Base-by-base conservation (phyloP, 2,797 vertebrate genomes). In the Coranthus polyacanthus region DNA sequence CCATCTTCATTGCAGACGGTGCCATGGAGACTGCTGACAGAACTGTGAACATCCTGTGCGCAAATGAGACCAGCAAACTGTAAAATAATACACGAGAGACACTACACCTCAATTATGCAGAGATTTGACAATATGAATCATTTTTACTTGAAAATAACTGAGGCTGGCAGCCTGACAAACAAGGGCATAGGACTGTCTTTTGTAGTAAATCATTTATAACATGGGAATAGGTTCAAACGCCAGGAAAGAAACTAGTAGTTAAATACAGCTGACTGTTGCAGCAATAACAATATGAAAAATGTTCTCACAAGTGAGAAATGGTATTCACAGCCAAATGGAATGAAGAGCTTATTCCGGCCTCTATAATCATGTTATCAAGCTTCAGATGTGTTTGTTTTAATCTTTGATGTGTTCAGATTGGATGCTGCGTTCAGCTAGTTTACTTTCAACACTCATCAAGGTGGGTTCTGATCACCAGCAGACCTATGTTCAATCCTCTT, bases 361-460 rank as follows among this genome's bases (percentile, higher is more conserved):
- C 50, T 46, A 45, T 57, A 26, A 55, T 55, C 4, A 11, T 6
- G 3, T 43, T 12, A 13, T 39, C 26, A 26, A 12, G 60, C 56
- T 54, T 70, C 47, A 65, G 66, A 82, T 74, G 44, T 61, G 22
- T 50, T 65, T 1, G 29, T 44, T 63, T 56, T 45, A 55, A 10
- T 72, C 76, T 90, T 88, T 90, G 76, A 89, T 87, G 75, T 42
- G 29, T 55, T 82, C 12, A 37, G 51, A 67, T 45, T 75, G 65
- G 51, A 50, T 41, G 37, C 41, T 1, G 8, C 10, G 37, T 55
- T 46, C 62, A 72, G 55, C 24, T 51, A 26, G 58, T 61, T 57
- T 2, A 11, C 88, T 86, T 88, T 87, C 83, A 85, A 66, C 73
- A 24, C 45, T 39, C 59, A 90, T 90, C 82, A 79, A 69, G 68